Conservation (phyloP, 2,888 invertebrate genomes). For the Heliconius cydno region DNA sequence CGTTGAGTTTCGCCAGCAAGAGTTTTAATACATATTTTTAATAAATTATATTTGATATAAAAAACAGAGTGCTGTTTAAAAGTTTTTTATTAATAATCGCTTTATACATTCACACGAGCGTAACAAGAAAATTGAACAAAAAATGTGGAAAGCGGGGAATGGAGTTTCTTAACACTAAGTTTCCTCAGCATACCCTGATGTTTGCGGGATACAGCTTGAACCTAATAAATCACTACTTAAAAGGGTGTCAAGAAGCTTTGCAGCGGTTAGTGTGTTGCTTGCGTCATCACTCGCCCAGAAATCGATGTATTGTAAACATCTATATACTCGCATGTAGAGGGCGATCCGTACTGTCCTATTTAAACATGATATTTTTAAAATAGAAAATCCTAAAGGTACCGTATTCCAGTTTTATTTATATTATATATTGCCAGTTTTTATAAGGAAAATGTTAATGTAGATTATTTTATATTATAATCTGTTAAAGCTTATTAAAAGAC, state of each 20-base stretch:
- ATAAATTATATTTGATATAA: not conserved
- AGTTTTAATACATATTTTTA: too few species aligned
- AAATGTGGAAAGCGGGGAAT: not conserved
- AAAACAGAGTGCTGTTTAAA: not conserved
- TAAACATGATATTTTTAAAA: constrained; percentile 21
- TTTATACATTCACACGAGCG: constrained; percentile 4
- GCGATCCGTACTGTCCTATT: constrained; percentile 15
- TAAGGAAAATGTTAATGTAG: not conserved
- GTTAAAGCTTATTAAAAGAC: not conserved
- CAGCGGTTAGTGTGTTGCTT: not conserved
- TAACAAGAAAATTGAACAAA: not conserved
- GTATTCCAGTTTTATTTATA: not conserved
- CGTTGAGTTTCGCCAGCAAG: too few species aligned
- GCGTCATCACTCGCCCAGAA: constrained; percentile 26
- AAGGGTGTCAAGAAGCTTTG: not conserved
- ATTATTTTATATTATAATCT: not conserved
- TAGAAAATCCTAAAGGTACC: not conserved
- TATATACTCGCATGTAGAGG: not conserved
- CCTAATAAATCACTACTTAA: not conserved
- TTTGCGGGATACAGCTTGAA: not conserved
- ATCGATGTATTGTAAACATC: constrained; percentile 34
- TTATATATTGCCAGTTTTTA: not conserved
- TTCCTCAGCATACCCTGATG: not conserved
- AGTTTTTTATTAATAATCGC: not conserved
- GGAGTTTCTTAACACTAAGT: not conserved